Conservation (phyloP, 2,888 invertebrate genomes). For the Agonum fuliginosum region DNA sequence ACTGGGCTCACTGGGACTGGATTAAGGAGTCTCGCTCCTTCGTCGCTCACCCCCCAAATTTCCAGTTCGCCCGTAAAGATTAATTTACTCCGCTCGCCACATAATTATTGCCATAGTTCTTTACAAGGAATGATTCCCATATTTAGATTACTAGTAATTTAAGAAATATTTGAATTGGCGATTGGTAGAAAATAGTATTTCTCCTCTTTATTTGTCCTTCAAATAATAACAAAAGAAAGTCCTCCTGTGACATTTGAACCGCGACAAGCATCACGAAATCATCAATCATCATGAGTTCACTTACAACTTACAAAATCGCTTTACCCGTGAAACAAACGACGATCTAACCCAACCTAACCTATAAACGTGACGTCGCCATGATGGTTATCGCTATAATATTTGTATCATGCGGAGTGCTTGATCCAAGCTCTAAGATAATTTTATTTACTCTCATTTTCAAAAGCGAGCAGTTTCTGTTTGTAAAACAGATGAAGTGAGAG, state of each 20-base stretch:
- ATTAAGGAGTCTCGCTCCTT: too few species aligned
- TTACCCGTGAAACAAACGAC: neutral
- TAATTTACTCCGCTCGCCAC: too few species aligned
- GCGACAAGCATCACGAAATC: conserved; percentile 9
- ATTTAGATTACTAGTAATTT: too few species aligned
- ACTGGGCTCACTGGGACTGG: too few species aligned
- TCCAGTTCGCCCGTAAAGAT: too few species aligned
- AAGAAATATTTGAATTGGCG: too few species aligned
- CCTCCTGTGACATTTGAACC: conserved; percentile 21
- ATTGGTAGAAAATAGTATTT: too few species aligned
- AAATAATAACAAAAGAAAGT: conserved; percentile 29
- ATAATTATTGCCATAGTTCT: too few species aligned
- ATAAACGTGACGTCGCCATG: conserved; percentile 20
- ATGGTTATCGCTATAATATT: neutral
- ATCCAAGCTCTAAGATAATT: neutral
- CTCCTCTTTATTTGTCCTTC: too few species aligned
- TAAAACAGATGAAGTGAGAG: conserved; percentile 7
- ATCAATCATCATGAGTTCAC: conserved; percentile 10
- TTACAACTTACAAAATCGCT: neutral
- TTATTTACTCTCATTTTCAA: conserved; percentile 11
- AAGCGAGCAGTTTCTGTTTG: neutral
- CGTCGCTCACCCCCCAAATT: too few species aligned
- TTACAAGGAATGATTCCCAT: too few species aligned
- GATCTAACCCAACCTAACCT: neutral
- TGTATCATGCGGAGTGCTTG: neutral